Conservation (phyloP, 2,888 invertebrate genomes). For the Anthrax anthrax region DNA sequence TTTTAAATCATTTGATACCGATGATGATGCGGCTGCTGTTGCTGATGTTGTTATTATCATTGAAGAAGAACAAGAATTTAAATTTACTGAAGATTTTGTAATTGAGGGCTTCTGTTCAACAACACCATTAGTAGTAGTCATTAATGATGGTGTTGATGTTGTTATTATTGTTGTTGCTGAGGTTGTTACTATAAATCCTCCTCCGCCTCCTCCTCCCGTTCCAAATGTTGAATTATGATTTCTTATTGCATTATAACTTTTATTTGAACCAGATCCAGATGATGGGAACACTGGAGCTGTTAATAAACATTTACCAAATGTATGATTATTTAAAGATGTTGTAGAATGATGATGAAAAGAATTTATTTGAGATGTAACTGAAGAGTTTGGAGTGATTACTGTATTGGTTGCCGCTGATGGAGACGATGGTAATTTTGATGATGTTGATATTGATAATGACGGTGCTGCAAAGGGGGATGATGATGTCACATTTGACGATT, state of each 20-base stretch:
- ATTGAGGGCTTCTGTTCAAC: background rate
- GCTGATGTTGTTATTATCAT: constrained; percentile 1
- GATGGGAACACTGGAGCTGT: constrained; percentile 22
- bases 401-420: constrained; percentile 6
- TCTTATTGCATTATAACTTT: constrained; percentile 6
- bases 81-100: constrained; percentile 11
- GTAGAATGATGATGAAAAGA: background rate
- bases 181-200: constrained; percentile 2
- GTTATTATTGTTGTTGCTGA: background rate
- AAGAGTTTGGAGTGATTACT: no score
- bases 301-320: constrained; percentile 30
- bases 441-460: constrained; percentile 15
- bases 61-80: constrained; percentile 10
- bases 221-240: constrained; percentile 9
- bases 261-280: constrained; percentile 12
- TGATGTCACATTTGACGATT: constrained; percentile 7
- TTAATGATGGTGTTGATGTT: constrained; percentile 6
- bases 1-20: background rate
- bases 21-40: constrained; percentile 9
- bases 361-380: constrained; percentile 1
- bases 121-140: constrained; percentile 7
- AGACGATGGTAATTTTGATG: constrained; percentile 15
- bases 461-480: constrained; percentile 10
- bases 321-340: constrained; percentile 24
- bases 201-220: constrained; percentile 12